Base-by-base conservation (phyloP, 2,113 vertebrate species). In the Brevimyrus niger region DNA sequence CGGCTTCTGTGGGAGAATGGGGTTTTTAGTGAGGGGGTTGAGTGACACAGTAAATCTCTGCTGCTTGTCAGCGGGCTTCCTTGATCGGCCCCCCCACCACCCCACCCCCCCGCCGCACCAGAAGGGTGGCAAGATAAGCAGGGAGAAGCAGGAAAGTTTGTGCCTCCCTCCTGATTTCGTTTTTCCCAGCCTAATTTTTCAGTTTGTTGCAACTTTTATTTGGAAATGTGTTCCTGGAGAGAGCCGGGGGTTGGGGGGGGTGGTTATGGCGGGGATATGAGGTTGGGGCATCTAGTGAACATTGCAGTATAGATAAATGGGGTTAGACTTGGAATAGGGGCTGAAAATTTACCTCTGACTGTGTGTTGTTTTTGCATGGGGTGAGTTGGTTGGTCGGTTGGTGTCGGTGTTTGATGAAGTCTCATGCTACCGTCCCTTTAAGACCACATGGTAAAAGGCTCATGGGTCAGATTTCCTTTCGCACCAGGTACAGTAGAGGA, bases 81-180 rank as follows among this genome's bases (percentile, higher is more conserved):
- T 46, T 23, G 13, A 15, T 47, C 50, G 23, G 65, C 61, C 61
- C 83, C n/a, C n/a, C n/a, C 84, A 1, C 44, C 27, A 7, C 47
- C 46, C 61, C 8, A 15, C 46, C 50, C n/a, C 65, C 50, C 69
- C n/a, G 17, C 19, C 87, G 15, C 73, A 80, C 85, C 85, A 87
- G 85, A 90, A 80, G 86, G 89, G 89, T 82, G 69, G 50, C 47
- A 13, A 87, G 65, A 83, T 90, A 90, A 87, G 86, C 47, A 48
- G 85, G 85, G 35, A 82, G 38, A 69, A 21, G 6, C 17, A 46
- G 19, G 46, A 73, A 55, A 73, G 44, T 88, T 88, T 51, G 15
- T 88, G 48, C 85, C 31, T 55, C 50, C 13, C 11, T 35, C n/a
- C 50, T 53, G 21, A 50, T 31, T 53, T 27, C 85, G 15, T 87